phyloP scores from a whole-genome alignment of 2,797 vertebrate genomes.

The Hoplostethus atlanticus region DNA sequence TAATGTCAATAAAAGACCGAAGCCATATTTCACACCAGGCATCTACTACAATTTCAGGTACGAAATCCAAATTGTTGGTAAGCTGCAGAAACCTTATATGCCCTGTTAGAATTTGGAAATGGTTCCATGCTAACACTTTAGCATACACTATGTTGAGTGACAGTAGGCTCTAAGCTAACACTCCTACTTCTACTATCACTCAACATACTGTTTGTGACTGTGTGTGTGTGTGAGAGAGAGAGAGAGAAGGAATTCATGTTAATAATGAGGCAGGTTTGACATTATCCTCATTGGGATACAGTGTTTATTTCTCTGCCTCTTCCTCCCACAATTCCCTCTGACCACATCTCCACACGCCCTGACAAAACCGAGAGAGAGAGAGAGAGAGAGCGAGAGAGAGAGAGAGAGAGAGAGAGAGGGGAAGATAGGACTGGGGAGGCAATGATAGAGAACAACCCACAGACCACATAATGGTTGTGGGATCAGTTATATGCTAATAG shows the following conservation, averaged over 20 bases:
- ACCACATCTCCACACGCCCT: slow-evolving; percentile 71
- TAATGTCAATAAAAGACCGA: no score
- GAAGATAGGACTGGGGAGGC: slow-evolving; percentile 45
- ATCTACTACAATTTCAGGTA: no score
- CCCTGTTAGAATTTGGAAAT: no score
- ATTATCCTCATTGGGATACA: slow-evolving; percentile 45
- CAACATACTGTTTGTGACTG: background rate
- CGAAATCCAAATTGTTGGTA: no score
- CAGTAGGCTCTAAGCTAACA: no score
- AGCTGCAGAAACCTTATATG: no score
- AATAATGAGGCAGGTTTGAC: slow-evolving; percentile 70
- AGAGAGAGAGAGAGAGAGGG: background rate
- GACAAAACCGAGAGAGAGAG: slow-evolving; percentile 54
- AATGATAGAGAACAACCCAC: slow-evolving; percentile 72
- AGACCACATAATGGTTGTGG: slow-evolving; percentile 75
- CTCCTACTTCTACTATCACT: no score
- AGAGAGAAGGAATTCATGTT: slow-evolving; percentile 39
- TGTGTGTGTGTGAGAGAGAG: background rate
- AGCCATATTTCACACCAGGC: no score
- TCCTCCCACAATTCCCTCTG: slow-evolving; percentile 65
- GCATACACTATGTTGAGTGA: no score
- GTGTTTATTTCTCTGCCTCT: slow-evolving; percentile 68
- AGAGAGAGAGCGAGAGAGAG: slow-evolving; percentile 34
- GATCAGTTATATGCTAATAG: slow-evolving; percentile 64
- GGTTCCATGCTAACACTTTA: no score